Conservation (phyloP, 2,888 invertebrate genomes). For the Drosophila barbarae region DNA sequence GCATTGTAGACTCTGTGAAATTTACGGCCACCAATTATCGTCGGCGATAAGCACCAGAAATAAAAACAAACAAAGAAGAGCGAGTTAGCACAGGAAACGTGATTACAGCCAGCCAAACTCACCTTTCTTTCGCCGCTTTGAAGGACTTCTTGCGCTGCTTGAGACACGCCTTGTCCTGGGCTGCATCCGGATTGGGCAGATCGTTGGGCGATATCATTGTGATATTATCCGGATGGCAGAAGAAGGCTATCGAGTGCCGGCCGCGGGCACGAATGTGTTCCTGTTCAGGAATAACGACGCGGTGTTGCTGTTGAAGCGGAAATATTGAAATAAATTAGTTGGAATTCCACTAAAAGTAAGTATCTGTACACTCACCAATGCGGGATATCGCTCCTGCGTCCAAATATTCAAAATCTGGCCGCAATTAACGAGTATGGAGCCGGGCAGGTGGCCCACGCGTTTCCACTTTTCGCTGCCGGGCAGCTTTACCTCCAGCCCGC, state of each 20-base stretch:
- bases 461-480: slow-evolving; percentile 86
- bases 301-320: slow-evolving; percentile 82
- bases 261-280: slow-evolving; percentile 83
- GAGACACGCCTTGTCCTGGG: slow-evolving; percentile 71
- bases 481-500: slow-evolving; percentile 84
- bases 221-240: slow-evolving; percentile 85
- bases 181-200: slow-evolving; percentile 74
- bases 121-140: slow-evolving; percentile 80
- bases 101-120: slow-evolving; percentile 24
- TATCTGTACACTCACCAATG: slow-evolving; percentile 81
- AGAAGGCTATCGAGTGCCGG: slow-evolving; percentile 88
- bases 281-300: slow-evolving; percentile 86
- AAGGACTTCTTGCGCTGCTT: slow-evolving; percentile 79
- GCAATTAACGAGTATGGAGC: slow-evolving; percentile 87
- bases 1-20: slow-evolving; percentile 83
- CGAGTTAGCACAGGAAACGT: slow-evolving; percentile 67
- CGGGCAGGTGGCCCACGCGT: slow-evolving; percentile 87
- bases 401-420: slow-evolving; percentile 88
- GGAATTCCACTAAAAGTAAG: background rate
- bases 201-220: slow-evolving; percentile 80
- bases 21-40: slow-evolving; percentile 39
- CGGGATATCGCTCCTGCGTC: slow-evolving; percentile 86
- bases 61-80: slow-evolving; percentile 24
- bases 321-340: slow-evolving; percentile 4
- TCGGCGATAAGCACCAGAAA: slow-evolving; percentile 26